Evolutionary conservation across 1,140 invertebrate species (phyloP).

Genomic region (Hypothenemus hampei): DNA sequence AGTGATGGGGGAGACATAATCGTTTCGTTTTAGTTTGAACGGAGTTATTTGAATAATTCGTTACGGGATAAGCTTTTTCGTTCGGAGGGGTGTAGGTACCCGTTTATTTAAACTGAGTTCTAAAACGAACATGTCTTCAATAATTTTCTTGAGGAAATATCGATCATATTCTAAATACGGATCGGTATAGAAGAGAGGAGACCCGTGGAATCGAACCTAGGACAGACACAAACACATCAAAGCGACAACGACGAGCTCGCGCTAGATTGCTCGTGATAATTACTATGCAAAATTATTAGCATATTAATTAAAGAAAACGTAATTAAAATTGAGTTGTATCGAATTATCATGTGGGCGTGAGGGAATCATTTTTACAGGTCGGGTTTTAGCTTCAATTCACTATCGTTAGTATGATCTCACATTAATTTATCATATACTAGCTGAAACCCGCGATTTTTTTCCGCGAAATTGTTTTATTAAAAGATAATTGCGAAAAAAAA

Average conservation of each 20-base stretch:
- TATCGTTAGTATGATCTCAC: too few species aligned
- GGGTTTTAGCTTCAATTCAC: too few species aligned
- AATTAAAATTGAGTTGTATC: constrained; percentile 47
- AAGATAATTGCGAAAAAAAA: too few species aligned
- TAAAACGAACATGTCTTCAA: too few species aligned
- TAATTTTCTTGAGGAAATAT: too few species aligned
- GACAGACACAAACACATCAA: constrained; percentile 42
- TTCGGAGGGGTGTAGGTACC: too few species aligned
- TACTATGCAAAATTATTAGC: constrained; percentile 53
- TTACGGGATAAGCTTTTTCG: constrained; percentile 8
- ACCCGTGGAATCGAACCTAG: background rate
- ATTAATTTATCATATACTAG: too few species aligned
- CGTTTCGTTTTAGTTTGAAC: constrained; percentile 16
- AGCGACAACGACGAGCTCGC: constrained; percentile 47
- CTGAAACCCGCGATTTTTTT: too few species aligned
- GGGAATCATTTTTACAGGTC: constrained; percentile 4
- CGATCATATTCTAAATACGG: too few species aligned
- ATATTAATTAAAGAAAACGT: constrained; percentile 52
- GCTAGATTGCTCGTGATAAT: constrained; percentile 50
- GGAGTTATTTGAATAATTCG: constrained; percentile 20
- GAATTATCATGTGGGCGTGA: constrained; percentile 30
- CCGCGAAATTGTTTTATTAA: too few species aligned
- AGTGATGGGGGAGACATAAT: constrained; percentile 13
- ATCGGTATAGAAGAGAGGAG: too few species aligned
- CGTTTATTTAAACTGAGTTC: too few species aligned